These are phyloP conservation scores for Gallinago solitaria DNA, from an alignment of 2,797 vertebrate species.

Conservation along the genomic window DNA sequence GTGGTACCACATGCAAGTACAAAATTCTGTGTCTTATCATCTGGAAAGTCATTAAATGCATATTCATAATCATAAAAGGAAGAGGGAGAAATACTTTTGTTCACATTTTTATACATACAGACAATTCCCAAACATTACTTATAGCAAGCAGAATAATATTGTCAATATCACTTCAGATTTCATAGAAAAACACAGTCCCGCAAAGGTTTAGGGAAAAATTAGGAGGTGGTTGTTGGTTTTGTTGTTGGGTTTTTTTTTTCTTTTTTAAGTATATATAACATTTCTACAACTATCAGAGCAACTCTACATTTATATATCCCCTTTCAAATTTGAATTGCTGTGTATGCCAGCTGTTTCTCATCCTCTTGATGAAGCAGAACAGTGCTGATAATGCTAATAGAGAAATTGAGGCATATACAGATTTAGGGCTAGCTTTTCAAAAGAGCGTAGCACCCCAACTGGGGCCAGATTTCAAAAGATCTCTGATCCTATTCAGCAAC, in stretches of 20 bases:
- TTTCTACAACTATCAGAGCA: background rate
- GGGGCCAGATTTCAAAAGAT: slow-evolving; percentile 60
- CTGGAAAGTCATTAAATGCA: background rate
- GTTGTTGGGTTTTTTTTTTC: background rate
- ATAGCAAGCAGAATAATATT: background rate
- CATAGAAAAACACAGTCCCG: background rate
- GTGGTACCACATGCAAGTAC: background rate
- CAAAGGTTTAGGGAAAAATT: background rate
- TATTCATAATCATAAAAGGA: background rate
- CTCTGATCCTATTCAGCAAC: slow-evolving; percentile 57
- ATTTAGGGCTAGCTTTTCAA: slow-evolving; percentile 53
- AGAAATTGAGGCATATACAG: slow-evolving; percentile 46
- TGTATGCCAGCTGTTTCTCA: background rate
- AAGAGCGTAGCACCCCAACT: slow-evolving; percentile 29
- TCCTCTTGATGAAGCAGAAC: slow-evolving; percentile 26
- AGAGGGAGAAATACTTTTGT: background rate
- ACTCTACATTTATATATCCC: background rate
- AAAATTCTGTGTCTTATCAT: background rate
- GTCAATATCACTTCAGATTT: background rate
- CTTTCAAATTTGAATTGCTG: slow-evolving; percentile 26
- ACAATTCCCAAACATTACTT: background rate
- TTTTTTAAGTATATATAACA: background rate
- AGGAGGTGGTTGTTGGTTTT: background rate
- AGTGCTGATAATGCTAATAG: slow-evolving; percentile 46
- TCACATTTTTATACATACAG: background rate